A percentile compares a stretch with the other conserved stretches of the same genome.
Evolutionary conservation across 2,888 invertebrate genomes (phyloP).

Genomic region (Theodoxus fluviatilis): DNA sequence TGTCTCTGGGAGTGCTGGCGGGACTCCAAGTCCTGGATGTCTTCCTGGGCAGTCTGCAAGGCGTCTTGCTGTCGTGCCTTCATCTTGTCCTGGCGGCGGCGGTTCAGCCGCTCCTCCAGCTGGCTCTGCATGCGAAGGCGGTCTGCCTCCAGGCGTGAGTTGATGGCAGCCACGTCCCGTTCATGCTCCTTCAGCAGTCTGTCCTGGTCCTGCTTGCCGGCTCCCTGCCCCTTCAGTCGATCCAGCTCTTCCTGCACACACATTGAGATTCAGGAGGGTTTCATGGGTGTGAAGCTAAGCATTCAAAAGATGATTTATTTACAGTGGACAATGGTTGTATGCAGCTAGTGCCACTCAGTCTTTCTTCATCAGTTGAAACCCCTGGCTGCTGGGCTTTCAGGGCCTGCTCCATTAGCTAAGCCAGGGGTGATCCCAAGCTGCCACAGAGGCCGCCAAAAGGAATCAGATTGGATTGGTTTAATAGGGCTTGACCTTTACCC

Average conservation of each 20-base stretch:
- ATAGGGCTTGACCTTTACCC: too few species aligned
- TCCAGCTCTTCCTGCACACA: slow-evolving; percentile 56
- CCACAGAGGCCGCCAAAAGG: too few species aligned
- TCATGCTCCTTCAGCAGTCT: slow-evolving; percentile 55
- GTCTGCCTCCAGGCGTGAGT: slow-evolving; percentile 61
- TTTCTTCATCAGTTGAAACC: too few species aligned
- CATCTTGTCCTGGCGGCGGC: slow-evolving; percentile 52
- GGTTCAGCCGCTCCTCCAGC: slow-evolving; percentile 56
- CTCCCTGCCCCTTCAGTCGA: slow-evolving; percentile 47
- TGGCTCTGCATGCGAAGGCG: slow-evolving; percentile 58
- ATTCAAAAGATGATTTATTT: too few species aligned
- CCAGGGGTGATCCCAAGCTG: too few species aligned
- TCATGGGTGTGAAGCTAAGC: too few species aligned
- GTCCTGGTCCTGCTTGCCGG: slow-evolving; percentile 54
- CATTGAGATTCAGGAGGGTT: too few species aligned
- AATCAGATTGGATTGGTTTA: too few species aligned
- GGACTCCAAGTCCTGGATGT: slow-evolving; percentile 47
- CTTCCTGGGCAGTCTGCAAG: slow-evolving; percentile 42
- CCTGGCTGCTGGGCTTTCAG: too few species aligned
- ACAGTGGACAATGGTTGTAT: not conserved
- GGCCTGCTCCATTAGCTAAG: too few species aligned
- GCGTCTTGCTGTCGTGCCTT: slow-evolving; percentile 47
- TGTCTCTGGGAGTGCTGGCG: slow-evolving; percentile 52
- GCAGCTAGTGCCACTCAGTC: not conserved
- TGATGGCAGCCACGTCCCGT: slow-evolving; percentile 51